phyloP scores from a whole-genome alignment of 1,140 invertebrate genomes.

The Delia radicum region DNA sequence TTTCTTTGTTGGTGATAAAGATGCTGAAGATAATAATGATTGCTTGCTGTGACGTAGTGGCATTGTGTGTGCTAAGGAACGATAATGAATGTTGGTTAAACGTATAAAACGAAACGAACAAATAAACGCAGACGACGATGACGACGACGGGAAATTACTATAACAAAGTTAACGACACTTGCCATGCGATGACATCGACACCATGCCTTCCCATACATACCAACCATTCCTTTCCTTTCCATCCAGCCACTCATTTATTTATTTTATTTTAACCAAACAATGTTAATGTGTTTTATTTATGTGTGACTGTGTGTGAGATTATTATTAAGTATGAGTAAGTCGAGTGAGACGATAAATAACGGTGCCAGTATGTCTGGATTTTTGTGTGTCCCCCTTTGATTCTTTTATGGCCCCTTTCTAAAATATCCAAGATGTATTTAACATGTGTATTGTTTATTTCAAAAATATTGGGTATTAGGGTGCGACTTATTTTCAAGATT shows the following conservation, averaged over 20 bases:
- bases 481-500: no score
- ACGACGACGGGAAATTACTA: background rate
- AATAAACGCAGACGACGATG: background rate
- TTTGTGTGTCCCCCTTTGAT: background rate
- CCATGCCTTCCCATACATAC: background rate
- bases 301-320: background rate
- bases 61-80: background rate
- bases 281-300: background rate
- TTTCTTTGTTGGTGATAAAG: background rate
- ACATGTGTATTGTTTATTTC: slow-evolving; percentile 27
- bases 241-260: background rate
- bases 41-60: background rate
- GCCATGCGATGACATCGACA: background rate
- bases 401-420: background rate
- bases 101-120: background rate
- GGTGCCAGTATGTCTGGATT: slow-evolving; percentile 31
- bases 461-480: no score
- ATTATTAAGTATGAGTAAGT: background rate
- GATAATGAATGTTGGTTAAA: background rate
- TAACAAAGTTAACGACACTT: background rate
- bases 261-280: background rate
- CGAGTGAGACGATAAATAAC: slow-evolving; percentile 26
- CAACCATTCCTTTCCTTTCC: background rate
- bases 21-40: background rate
- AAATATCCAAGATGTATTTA: background rate